Percentiles rank a stretch among this genome's conserved stretches.
These are phyloP conservation scores for Lucinisca nassula DNA, from an alignment of 2,888 invertebrate species.

Conservation along the genomic window DNA sequence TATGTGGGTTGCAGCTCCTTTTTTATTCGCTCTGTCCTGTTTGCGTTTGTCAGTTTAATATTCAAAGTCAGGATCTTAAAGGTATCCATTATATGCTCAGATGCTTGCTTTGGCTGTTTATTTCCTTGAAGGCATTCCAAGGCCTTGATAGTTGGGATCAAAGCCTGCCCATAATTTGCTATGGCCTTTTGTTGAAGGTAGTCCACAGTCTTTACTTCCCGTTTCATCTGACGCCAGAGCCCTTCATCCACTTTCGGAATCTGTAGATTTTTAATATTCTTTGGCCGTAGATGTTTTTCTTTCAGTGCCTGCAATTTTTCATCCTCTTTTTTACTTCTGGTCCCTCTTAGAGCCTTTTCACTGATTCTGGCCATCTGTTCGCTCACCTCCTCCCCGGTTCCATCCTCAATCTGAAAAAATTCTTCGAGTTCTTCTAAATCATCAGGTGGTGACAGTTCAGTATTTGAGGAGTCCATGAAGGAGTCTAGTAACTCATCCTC, in stretches of 20 bases:
- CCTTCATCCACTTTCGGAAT: conserved; percentile 12
- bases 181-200: neutral
- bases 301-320: conserved; percentile 10
- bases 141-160: neutral
- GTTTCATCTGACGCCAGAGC: neutral
- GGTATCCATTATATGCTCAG: conserved; percentile 1
- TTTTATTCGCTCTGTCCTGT: conserved; percentile 22
- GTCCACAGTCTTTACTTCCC: neutral
- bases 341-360: no score
- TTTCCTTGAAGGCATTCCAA: neutral
- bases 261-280: conserved; percentile 6
- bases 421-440: no score
- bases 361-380: no score
- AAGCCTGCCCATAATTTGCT: neutral
- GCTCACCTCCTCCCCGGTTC: no score
- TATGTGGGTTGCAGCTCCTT: conserved; percentile 24
- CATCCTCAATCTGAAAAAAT: no score
- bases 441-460: no score
- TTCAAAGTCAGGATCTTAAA: conserved; percentile 31
- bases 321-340: neutral
- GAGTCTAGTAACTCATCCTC: no score
- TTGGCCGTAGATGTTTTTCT: neutral
- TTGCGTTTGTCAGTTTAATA: conserved; percentile 15
- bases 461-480: no score
- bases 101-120: neutral